Conservation (phyloP, 1,140 invertebrate genomes). For the Drosophila kanapiae region DNA sequence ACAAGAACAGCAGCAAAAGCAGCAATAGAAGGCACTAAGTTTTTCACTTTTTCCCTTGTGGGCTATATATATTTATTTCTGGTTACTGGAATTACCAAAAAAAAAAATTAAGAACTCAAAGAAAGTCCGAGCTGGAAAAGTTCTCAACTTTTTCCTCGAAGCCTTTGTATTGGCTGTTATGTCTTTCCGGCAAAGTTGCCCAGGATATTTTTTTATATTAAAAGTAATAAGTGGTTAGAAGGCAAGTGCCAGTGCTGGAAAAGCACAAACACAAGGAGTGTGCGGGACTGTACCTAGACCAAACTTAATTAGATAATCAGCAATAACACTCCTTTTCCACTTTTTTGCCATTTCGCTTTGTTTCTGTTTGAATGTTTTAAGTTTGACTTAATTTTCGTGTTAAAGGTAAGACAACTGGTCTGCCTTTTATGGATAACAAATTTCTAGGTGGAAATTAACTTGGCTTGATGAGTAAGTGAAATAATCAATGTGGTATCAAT, state of each 20-base stretch:
- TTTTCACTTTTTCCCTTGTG: slow-evolving; percentile 19
- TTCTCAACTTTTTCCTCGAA: slow-evolving; percentile 38
- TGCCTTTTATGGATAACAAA: neutral
- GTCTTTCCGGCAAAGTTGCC: slow-evolving; percentile 31
- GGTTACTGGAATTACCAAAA: slow-evolving; percentile 24
- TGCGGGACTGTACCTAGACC: slow-evolving; percentile 9
- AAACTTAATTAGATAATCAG: slow-evolving; percentile 37
- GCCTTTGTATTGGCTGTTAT: slow-evolving; percentile 52
- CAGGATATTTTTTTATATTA: slow-evolving; percentile 31
- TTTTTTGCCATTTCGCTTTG: neutral
- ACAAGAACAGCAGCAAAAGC: slow-evolving; percentile 2
- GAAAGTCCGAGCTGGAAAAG: slow-evolving; percentile 11
- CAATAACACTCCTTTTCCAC: neutral
- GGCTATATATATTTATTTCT: slow-evolving; percentile 35
- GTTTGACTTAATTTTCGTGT: neutral
- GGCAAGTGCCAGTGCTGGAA: slow-evolving; percentile 26
- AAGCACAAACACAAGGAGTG: neutral
- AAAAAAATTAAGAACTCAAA: neutral
- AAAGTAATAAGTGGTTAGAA: slow-evolving; percentile 41
- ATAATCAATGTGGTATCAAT: neutral
- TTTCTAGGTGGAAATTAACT: neutral
- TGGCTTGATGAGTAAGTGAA: too few relatives aligned
- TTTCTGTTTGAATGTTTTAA: slow-evolving; percentile 5
- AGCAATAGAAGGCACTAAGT: slow-evolving; percentile 24
- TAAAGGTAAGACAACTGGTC: neutral